These are phyloP conservation scores for Troides aeacus DNA, from an alignment of 2,888 invertebrate genomes.

Conservation along the genomic window DNA sequence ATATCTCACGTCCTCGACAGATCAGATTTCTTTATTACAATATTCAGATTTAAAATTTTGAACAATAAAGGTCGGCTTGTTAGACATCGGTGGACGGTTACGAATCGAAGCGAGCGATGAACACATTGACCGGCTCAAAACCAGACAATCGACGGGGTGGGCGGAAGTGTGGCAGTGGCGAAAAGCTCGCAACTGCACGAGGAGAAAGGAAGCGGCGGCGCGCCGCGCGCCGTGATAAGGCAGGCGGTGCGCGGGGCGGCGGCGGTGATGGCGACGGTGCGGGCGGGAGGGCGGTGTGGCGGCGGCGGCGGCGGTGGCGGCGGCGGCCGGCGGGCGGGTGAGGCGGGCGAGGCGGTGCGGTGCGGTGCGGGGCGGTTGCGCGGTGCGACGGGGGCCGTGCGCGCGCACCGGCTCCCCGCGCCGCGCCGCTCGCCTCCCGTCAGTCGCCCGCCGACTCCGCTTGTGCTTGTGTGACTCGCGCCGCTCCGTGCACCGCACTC, in stretches of 20 bases:
- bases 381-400: conserved; percentile 57
- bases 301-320: conserved; percentile 48
- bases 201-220: conserved; percentile 78
- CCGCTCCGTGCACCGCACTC: conserved; percentile 79
- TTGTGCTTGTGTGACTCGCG: conserved; percentile 81
- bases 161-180: conserved; percentile 78
- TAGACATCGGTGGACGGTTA: background rate
- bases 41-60: conserved; percentile 4
- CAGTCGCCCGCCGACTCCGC: conserved; percentile 82
- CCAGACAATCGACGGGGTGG: conserved; percentile 67
- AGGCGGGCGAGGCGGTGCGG: conserved; percentile 68
- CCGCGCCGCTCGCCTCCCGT: conserved; percentile 69
- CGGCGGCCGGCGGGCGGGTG: conserved; percentile 50
- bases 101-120: conserved; percentile 48
- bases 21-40: conserved; percentile 14
- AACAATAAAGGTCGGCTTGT: background rate
- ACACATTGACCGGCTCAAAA: conserved; percentile 66
- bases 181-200: conserved; percentile 79
- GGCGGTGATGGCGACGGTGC: conserved; percentile 41
- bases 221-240: conserved; percentile 76
- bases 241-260: conserved; percentile 63
- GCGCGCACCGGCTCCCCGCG: conserved; percentile 73
- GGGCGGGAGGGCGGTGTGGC: conserved; percentile 46
- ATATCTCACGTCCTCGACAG: conserved; percentile 9
- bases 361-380: conserved; percentile 73